Evolutionary conservation across 2,113 vertebrate species (phyloP).

Genomic region (Tympanuchus pallidicinctus): DNA sequence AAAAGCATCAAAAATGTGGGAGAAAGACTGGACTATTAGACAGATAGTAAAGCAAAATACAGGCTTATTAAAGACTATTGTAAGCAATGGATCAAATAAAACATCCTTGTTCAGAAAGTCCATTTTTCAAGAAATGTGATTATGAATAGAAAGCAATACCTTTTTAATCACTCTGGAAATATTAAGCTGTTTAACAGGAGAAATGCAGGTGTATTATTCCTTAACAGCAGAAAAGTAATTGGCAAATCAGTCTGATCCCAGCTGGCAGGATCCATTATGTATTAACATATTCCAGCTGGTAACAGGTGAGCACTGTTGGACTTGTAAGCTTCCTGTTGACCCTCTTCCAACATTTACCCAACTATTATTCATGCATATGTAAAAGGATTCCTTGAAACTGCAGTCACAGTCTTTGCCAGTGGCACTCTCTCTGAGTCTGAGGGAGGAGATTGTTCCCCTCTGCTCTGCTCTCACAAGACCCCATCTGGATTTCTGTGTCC

Average conservation of each 20-base stretch:
- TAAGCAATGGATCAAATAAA: neutral
- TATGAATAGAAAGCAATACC: neutral
- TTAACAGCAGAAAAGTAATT: neutral
- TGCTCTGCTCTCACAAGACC: too few relatives aligned
- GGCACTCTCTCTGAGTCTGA: neutral
- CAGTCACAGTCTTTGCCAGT: neutral
- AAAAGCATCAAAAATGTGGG: neutral
- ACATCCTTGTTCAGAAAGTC: neutral
- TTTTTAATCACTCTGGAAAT: slow-evolving; percentile 12
- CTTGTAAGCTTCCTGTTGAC: neutral
- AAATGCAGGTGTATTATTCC: neutral
- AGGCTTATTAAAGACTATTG: neutral
- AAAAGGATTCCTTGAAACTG: neutral
- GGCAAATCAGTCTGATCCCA: neutral
- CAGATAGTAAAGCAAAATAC: neutral
- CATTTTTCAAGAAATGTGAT: neutral
- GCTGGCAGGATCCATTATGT: neutral
- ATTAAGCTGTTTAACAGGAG: neutral
- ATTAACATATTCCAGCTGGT: neutral
- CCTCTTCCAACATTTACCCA: neutral
- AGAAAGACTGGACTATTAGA: neutral
- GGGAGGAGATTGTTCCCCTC: too few relatives aligned
- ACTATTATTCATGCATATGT: neutral
- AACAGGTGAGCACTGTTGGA: neutral
- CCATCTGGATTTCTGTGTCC: too few relatives aligned